These are phyloP conservation scores for Dermolepida albohirtum DNA, from an alignment of 2,888 invertebrate genomes.

Conservation along the genomic window DNA sequence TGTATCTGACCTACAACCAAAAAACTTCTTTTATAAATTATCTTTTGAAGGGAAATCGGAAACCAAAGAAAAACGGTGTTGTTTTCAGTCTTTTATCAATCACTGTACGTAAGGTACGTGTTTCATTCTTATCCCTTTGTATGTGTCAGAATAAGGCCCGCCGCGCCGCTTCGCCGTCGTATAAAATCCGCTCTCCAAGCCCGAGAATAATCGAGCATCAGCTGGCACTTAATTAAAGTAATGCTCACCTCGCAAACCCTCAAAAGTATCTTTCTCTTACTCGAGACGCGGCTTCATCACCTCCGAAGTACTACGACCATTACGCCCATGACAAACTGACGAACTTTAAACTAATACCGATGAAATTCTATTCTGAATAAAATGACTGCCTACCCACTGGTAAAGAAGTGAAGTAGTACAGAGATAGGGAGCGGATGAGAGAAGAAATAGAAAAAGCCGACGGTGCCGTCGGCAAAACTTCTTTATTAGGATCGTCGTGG, in stretches of 20 bases:
- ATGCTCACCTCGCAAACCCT: constrained; percentile 56
- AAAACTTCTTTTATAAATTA: neutral
- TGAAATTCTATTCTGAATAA: constrained; percentile 54
- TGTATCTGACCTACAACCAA: constrained; percentile 11
- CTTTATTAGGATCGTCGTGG: constrained; percentile 30
- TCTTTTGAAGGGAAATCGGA: constrained; percentile 4
- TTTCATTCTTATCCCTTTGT: constrained; percentile 56
- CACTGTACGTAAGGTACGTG: constrained; percentile 51
- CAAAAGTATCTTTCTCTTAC: constrained; percentile 20
- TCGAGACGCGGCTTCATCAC: neutral
- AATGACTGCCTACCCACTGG: constrained; percentile 46
- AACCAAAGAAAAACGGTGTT: constrained; percentile 31
- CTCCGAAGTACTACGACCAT: constrained; percentile 27
- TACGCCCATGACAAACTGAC: constrained; percentile 50
- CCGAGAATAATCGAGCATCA: constrained; percentile 61
- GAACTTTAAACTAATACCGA: constrained; percentile 55
- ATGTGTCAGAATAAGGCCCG: constrained; percentile 52
- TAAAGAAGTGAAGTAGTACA: too few relatives aligned
- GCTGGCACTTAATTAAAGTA: constrained; percentile 63
- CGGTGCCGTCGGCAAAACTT: constrained; percentile 23
- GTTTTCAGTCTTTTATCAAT: constrained; percentile 38
- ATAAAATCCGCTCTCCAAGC: constrained; percentile 56
- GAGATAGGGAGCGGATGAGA: constrained; percentile 1
- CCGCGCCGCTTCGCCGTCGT: constrained; percentile 17
- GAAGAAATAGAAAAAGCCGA: constrained; percentile 27